These are phyloP conservation scores for Saccostrea cuccullata DNA, from an alignment of 1,140 invertebrate genomes.

Conservation along the genomic window DNA sequence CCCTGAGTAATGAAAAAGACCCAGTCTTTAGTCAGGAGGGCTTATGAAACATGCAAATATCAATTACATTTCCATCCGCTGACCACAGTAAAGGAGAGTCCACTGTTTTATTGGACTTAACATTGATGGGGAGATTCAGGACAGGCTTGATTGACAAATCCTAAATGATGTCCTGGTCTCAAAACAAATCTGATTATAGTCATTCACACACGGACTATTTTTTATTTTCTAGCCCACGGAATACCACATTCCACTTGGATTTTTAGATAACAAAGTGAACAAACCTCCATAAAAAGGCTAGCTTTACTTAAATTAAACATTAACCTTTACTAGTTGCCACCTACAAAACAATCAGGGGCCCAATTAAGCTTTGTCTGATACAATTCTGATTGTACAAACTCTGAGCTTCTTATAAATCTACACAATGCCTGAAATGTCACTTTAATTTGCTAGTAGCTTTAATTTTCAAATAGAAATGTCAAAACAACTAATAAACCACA, in stretches of 20 bases:
- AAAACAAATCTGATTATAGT: background rate
- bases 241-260: background rate
- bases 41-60: slow-evolving; percentile 29
- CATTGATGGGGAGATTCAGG: background rate
- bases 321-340: background rate
- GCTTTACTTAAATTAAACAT: slow-evolving; percentile 16
- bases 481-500: no score
- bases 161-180: background rate
- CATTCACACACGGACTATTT: background rate
- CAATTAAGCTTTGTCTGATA: no score
- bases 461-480: no score
- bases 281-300: background rate
- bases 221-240: background rate
- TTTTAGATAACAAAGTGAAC: background rate
- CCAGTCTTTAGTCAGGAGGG: slow-evolving; percentile 3
- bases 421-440: no score
- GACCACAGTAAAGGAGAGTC: background rate
- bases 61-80: slow-evolving; percentile 23
- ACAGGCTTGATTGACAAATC: background rate
- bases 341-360: background rate
- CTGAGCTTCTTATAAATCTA: no score
- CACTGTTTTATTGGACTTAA: background rate
- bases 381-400: no score
- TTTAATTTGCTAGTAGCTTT: no score
- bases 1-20: slow-evolving; percentile 26